Base-by-base conservation (phyloP, 2,797 vertebrate species). In the Xenopus petersii region DNA sequence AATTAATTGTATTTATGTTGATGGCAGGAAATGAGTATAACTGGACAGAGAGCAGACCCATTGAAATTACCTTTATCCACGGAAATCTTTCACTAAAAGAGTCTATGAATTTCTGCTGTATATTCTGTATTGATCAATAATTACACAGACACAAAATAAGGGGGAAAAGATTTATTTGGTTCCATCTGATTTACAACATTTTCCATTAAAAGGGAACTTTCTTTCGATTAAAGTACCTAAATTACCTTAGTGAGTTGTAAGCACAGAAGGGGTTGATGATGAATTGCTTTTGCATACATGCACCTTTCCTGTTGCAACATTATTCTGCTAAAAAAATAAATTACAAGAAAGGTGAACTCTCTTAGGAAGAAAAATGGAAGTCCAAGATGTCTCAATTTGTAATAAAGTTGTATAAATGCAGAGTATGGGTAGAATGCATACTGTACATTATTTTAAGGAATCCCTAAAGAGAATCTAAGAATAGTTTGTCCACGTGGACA, bases 241-340 rank as follows among this genome's bases (percentile, higher is more conserved):
- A 92, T 92, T 91, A 91, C 91, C 90, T 93, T 77, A 75, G 91
- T 92, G 91, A 89, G 87, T 93, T 91, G 88, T 88, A 85, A 88
- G 89, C 90, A 86, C 91, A 91, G 89, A 89, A 92, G 90, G 86
- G 85, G 86, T 87, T 91, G 91, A 93, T 92, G 86, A 91, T 92
- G 84, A 91, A 93, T 93, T 90, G 88, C 89, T 89, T 91, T 91
- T 92, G 88, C 90, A 90, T 92, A 93, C 91, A 89, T 86, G 86
- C 81, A 84, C 88, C 86, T 91, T 51, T 82, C 83, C 88, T 87
- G 82, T 89, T 89, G 81, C 86, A 87, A 88, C 83, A 84, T 91
- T 87, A 90, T 92, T 90, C 87, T 89, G 70, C 71, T 74, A 79
- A 77, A 81, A 42, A 80, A 77, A 82, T 72, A 80, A 49, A 87